Evolutionary conservation across 1,140 invertebrate species (phyloP).

Genomic region (Luehdorfia chinensis): DNA sequence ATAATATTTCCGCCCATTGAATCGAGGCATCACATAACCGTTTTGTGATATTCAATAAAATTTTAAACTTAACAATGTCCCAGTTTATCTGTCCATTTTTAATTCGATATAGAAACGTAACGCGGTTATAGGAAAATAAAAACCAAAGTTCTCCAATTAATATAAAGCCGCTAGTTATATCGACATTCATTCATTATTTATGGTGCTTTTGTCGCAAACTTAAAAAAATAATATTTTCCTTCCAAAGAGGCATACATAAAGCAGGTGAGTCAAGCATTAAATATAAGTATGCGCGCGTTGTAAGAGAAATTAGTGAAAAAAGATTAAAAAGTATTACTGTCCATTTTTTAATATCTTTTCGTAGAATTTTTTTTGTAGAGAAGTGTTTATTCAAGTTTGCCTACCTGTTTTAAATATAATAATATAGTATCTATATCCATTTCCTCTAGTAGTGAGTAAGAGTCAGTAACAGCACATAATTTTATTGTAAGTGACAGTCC

Average conservation of each 20-base stretch:
- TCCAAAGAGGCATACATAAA: slow-evolving; percentile 3
- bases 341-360: too few species aligned
- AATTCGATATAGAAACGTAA: background rate
- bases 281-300: background rate
- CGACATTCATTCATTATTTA: slow-evolving; percentile 25
- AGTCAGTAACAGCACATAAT: slow-evolving; percentile 34
- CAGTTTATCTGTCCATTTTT: background rate
- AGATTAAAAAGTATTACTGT: too few species aligned
- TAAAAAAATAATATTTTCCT: slow-evolving; percentile 11
- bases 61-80: background rate
- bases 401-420: too few species aligned
- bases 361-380: slow-evolving; percentile 1
- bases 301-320: background rate
- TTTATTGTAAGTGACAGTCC: slow-evolving; percentile 35
- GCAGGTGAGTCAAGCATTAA: background rate
- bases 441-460: slow-evolving; percentile 18
- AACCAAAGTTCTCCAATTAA: slow-evolving; percentile 34
- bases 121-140: slow-evolving; percentile 17
- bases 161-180: slow-evolving; percentile 22
- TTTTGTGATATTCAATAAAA: too few species aligned
- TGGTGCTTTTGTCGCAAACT: slow-evolving; percentile 40
- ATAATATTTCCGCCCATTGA: slow-evolving; percentile 24
- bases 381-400: too few species aligned
- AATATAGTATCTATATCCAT: slow-evolving; percentile 12
- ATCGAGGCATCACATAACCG: slow-evolving; percentile 19